These are phyloP conservation scores for Bombylius discolor DNA, from an alignment of 2,888 invertebrate species.

Conservation along the genomic window DNA sequence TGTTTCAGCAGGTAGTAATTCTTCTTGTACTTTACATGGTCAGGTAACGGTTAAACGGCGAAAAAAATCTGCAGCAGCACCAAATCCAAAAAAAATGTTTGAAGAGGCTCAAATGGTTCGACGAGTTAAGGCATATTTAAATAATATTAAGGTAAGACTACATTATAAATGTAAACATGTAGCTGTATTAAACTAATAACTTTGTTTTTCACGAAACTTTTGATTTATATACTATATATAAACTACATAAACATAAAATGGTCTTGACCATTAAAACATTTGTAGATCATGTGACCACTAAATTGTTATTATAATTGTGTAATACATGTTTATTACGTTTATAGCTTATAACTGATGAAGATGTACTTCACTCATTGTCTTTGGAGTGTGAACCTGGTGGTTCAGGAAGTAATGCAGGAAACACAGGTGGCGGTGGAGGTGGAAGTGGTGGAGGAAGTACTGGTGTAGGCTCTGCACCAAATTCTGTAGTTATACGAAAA, in stretches of 20 bases:
- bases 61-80: constrained; percentile 78
- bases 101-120: constrained; percentile 98
- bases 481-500: constrained; percentile 46
- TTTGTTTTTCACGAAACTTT: too few species aligned
- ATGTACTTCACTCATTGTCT: constrained; percentile 76
- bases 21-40: constrained; percentile 30
- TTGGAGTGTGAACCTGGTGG: constrained; percentile 67
- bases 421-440: constrained; percentile 25
- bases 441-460: constrained; percentile 41
- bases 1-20: constrained; percentile 47
- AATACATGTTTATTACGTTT: constrained; percentile 34
- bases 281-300: too few species aligned
- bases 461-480: constrained; percentile 41
- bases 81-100: constrained; percentile 96
- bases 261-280: too few species aligned
- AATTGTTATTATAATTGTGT: not conserved
- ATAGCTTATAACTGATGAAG: constrained; percentile 69
- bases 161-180: too few species aligned
- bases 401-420: constrained; percentile 26
- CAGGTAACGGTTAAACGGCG: constrained; percentile 80
- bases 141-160: constrained; percentile 54
- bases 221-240: too few species aligned
- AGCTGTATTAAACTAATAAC: too few species aligned
- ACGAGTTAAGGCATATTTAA: constrained; percentile 89
- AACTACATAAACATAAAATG: too few species aligned